Evolutionary conservation across 2,888 invertebrate genomes (phyloP).

Genomic region (Melangyna quadrimaculata): DNA sequence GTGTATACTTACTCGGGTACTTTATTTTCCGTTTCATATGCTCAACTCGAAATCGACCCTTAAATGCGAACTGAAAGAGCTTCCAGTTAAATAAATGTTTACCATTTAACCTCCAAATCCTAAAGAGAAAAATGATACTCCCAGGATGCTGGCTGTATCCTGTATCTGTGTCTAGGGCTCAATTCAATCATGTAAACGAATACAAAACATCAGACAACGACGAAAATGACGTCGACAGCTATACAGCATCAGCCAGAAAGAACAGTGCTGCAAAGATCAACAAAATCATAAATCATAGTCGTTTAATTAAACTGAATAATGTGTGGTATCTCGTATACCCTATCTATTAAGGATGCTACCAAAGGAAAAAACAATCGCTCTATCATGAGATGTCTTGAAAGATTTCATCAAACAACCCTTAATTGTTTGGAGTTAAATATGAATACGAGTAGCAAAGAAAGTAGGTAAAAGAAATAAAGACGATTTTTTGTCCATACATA

Average conservation of each 20-base stretch:
- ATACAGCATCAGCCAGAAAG: not conserved
- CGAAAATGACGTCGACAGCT: not conserved
- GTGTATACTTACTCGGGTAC: not conserved
- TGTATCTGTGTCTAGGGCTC: not conserved
- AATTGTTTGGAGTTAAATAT: too few relatives aligned
- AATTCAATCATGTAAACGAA: not conserved
- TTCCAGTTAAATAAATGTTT: constrained; percentile 34
- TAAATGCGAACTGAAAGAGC: not conserved
- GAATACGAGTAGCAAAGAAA: too few relatives aligned
- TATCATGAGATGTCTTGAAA: not conserved
- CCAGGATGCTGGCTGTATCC: not conserved
- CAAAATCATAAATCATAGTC: not conserved
- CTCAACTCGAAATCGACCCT: not conserved
- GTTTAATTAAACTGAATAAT: not conserved
- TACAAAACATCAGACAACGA: not conserved
- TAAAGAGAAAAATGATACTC: constrained; percentile 13
- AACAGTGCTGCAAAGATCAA: not conserved
- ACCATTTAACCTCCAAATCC: constrained; percentile 40
- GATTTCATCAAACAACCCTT: not conserved
- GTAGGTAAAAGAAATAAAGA: too few relatives aligned
- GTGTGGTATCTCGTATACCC: not conserved
- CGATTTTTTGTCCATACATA: too few relatives aligned
- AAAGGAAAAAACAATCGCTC: not conserved
- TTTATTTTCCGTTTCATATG: not conserved
- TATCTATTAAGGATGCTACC: not conserved